Percentiles rank a stretch among this genome's conserved stretches.
Conservation (phyloP, 2,113 vertebrate genomes). For the Leptobrachium ailaonicum region DNA sequence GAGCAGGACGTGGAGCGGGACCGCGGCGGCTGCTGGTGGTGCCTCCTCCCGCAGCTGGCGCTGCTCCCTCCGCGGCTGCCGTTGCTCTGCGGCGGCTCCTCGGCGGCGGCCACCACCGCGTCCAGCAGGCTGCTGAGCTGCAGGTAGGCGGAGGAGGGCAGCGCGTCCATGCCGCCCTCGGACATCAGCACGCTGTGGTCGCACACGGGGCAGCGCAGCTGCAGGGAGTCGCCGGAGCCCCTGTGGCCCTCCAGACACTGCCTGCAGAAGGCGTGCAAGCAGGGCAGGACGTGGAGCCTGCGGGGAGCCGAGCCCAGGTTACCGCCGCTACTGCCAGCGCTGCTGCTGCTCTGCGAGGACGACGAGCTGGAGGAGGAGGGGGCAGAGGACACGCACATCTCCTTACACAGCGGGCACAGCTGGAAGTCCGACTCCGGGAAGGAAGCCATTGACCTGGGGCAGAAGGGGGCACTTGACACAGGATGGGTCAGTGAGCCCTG, state of each 20-base stretch:
- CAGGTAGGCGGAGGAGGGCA: conserved; percentile 89
- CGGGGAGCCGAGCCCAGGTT: conserved; percentile 64
- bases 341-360: conserved; percentile 69
- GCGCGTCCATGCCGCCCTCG: conserved; percentile 85
- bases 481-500: not conserved
- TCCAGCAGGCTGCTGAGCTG: conserved; percentile 88
- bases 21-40: conserved; percentile 43
- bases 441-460: conserved; percentile 81
- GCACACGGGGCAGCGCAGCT: conserved; percentile 87
- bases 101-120: conserved; percentile 78
- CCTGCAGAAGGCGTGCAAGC: conserved; percentile 90
- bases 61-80: conserved; percentile 60
- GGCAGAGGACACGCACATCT: conserved; percentile 86
- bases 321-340: conserved; percentile 55
- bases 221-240: conserved; percentile 73
- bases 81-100: conserved; percentile 73
- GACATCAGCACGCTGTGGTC: conserved; percentile 88
- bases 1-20: conserved; percentile 51
- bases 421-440: conserved; percentile 89
- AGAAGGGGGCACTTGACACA: conserved; percentile 18
- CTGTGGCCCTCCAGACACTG: conserved; percentile 88
- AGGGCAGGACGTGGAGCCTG: conserved; percentile 86
- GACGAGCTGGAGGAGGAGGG: conserved; percentile 85
- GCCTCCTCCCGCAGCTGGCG: conserved; percentile 55
- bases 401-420: conserved; percentile 88